Base-by-base conservation (phyloP, 2,888 invertebrate species). In the Scaptomyza reducta region DNA sequence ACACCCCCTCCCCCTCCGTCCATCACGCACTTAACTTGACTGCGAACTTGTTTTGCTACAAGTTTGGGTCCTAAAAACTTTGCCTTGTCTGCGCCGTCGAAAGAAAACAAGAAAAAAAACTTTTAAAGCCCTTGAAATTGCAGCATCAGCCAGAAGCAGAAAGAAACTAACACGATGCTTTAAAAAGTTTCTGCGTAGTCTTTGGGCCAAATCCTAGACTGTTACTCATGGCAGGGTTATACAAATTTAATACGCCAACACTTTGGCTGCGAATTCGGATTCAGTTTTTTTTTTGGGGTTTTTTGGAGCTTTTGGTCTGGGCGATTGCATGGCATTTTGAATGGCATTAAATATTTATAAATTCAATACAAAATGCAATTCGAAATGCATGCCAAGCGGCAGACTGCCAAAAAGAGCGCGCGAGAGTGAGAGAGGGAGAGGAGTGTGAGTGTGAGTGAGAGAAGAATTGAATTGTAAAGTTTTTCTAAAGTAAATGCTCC, bases 301-400 rank as follows among this genome's bases (percentile, higher is more conserved):
- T 14, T 35, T 35, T 22, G 4, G 22, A n/a, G 6, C 11, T 31
- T 46, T 51, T 55, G 63, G 31, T 44, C 65, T 66, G 67, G 58
- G 54, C 58, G 70, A 72, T 79, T 80, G 86, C 86, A 87, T 85
- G 88, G 87, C 77, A 86, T 85, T 75, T 79, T 77, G 76, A 86
- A 79, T 80, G 69, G 77, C 88, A 91, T 90, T 90, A 91, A 90
- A 90, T 90, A 90, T 90, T 91, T 90, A 90, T 90, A 89, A 88
- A 90, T 91, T 90, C 90, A 91, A 90, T 91, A 86, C 84, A 86
- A 89, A 89, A 89, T 87, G 86, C 88, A 85, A 87, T 87, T 88
- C 72, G 68, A 70, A 87, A 88, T 87, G 88, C 88, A 87, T 77
- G 86, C 88, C 83, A 77, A 68, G 60, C 70, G 78, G 77, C 74